phyloP scores from a whole-genome alignment of 2,797 vertebrate genomes.

The Orestias chungarensis region DNA sequence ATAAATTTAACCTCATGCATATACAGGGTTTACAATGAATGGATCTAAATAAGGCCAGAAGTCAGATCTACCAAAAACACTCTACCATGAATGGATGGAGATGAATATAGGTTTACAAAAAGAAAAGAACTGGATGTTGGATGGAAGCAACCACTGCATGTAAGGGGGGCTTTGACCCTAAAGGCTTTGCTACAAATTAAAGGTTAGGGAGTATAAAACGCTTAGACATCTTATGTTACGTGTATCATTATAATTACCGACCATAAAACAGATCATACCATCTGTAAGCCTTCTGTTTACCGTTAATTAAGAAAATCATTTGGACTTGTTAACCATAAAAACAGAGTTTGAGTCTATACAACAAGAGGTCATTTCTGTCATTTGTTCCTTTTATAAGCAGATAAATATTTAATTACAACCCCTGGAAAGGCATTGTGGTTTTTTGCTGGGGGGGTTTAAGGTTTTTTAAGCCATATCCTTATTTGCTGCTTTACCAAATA shows the following conservation, averaged over 20 bases:
- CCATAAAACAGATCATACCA: background rate
- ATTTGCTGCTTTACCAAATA: too few species aligned
- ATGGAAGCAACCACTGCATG: background rate
- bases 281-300: background rate
- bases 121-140: background rate
- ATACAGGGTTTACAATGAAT: background rate
- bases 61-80: too few species aligned
- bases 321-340: background rate
- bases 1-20: too few species aligned
- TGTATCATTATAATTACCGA: background rate
- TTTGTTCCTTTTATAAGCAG: too few species aligned
- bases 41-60: too few species aligned
- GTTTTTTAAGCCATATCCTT: too few species aligned
- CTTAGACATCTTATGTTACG: background rate
- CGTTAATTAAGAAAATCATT: background rate
- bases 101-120: too few species aligned
- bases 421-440: too few species aligned
- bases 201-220: background rate
- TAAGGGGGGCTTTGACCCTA: background rate
- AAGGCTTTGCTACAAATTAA: background rate
- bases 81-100: too few species aligned
- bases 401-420: too few species aligned
- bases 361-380: too few species aligned
- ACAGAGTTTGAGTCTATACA: background rate
- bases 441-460: too few species aligned